Percentiles rank a stretch among this genome's conserved stretches.
Conservation (phyloP, 2,113 vertebrate species). For the Corythornis cristatus region DNA sequence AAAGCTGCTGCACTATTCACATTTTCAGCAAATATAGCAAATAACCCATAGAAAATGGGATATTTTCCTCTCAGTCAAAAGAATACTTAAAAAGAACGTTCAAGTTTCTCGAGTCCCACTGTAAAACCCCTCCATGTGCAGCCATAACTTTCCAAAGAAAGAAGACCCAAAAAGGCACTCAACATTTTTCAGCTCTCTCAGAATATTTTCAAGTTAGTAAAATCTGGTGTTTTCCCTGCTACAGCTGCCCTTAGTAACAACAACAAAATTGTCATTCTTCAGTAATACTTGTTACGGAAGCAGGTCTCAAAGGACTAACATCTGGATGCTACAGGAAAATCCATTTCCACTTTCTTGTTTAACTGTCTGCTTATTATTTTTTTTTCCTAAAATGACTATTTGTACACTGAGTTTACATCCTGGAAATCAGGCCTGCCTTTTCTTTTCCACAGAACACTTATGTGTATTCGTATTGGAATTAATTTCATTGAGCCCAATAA, state of each 20-base stretch:
- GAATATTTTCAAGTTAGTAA: background rate
- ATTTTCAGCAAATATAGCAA: constrained; percentile 37
- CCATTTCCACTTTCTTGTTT: background rate
- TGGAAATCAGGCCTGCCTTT: background rate
- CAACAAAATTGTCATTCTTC: background rate
- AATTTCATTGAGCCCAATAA: background rate
- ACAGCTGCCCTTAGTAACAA: background rate
- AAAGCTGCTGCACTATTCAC: constrained; percentile 17
- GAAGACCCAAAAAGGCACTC: background rate
- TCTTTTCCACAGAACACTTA: background rate
- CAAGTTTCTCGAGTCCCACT: background rate
- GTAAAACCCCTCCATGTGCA: background rate
- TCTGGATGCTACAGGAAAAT: background rate
- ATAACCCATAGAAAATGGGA: constrained; percentile 4
- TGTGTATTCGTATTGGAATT: background rate
- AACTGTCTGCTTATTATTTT: background rate
- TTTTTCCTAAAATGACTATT: background rate
- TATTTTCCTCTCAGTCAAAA: constrained; percentile 7
- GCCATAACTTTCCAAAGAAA: background rate
- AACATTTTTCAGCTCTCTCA: background rate
- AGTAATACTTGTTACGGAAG: background rate
- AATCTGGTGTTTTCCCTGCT: background rate
- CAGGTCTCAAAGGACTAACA: background rate
- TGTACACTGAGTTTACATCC: background rate
- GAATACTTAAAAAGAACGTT: background rate